Base-by-base conservation (phyloP, 2,797 vertebrate genomes). In the Anas georgica region DNA sequence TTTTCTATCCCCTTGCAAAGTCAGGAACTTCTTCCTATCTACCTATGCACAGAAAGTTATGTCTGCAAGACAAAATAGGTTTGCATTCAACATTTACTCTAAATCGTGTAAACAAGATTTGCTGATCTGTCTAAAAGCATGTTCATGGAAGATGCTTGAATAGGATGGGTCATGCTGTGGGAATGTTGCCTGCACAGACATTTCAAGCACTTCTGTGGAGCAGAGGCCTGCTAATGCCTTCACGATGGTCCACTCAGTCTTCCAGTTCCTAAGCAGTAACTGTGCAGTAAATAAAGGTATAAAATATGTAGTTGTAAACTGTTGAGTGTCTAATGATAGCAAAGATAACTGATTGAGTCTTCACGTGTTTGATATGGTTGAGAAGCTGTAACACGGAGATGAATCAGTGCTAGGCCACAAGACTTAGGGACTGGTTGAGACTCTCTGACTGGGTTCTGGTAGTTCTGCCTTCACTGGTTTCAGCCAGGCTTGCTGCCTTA, bases 81-180 rank as follows among this genome's bases (percentile, higher is more conserved):
- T 64, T 68, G 50, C 10, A n/a, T 69, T 78, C 66, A 89, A 39
- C 43, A 70, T 60, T 81, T 81, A 50, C 17, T 90, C 78, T 58
- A 41, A 90, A 77, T 86, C 12, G 54, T 28, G 33, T 43, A 58
- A 94, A 41, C 14, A 58, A 15, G 23, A 72, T 85, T 73, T 77
- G 52, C 54, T 67, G 52, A 59, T 63, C 89, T 91, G 85, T 81
- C 87, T 72, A 85, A 94, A 70, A 54, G 28, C 4, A 10, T 1
- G 0, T 63, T 12, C 1, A 1, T 17, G 56, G 75, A 31, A 70
- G 88, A 64, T 0, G 1, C 56, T 35, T 56, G 72, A 31, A 37
- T 39, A 77, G 73, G 79, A 48, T 88, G 74, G 48, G 41, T 41
- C 23, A 12, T 83, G 68, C 5, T 94, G 77, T 70, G 77, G 82